phyloP scores from a whole-genome alignment of 2,888 invertebrate species.

The Eilema griseolum region DNA sequence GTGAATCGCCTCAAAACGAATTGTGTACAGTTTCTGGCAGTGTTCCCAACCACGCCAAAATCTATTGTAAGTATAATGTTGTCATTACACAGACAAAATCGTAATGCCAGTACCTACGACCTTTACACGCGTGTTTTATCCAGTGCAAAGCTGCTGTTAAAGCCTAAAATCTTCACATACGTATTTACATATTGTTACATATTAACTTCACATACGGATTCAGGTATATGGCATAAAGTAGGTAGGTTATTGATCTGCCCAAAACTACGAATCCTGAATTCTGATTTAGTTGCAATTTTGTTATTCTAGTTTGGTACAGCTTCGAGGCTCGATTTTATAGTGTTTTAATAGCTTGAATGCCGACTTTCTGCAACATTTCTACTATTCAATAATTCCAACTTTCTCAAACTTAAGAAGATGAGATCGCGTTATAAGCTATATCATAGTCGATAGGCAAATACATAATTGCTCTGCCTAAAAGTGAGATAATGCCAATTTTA shows the following conservation, averaged over 20 bases:
- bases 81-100: constrained; percentile 49
- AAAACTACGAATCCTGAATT: not conserved
- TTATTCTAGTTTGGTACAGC: not conserved
- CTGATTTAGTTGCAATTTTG: not conserved
- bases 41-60: constrained; percentile 61
- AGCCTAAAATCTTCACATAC: not conserved
- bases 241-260: not conserved
- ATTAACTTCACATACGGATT: no score
- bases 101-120: constrained; percentile 53
- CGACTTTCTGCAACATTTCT: not conserved
- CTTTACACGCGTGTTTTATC: constrained; percentile 45
- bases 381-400: not conserved
- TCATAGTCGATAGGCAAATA: not conserved
- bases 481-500: not conserved
- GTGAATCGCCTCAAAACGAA: constrained; percentile 61
- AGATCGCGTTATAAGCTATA: not conserved
- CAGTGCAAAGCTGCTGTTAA: not conserved
- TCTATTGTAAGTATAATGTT: constrained; percentile 57
- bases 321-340: not conserved
- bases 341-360: not conserved
- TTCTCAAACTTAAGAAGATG: not conserved
- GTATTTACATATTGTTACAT: no score
- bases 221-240: not conserved
- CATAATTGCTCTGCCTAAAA: no score
- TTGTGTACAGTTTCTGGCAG: constrained; percentile 67